Conservation (phyloP, 2,888 invertebrate species). For the Toxonevra muliebris region DNA sequence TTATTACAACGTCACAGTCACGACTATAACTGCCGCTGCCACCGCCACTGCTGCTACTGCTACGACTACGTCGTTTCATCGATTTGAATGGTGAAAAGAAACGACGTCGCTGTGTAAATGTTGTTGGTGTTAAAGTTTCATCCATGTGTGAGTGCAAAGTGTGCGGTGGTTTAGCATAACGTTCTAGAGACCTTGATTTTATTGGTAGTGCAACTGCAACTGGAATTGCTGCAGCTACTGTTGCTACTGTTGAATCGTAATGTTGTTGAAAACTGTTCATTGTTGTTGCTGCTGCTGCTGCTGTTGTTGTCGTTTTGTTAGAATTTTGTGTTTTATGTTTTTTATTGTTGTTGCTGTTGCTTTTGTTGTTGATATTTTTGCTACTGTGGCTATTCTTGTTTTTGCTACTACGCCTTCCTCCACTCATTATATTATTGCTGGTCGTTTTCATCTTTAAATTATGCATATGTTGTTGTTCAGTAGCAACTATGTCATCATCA, state of each 20-base stretch:
- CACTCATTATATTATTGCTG: not conserved
- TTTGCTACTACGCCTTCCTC: not conserved
- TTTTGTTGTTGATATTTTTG: constrained; percentile 35
- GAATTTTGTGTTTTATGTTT: constrained; percentile 19
- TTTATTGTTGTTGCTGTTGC: constrained; percentile 28
- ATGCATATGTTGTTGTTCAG: constrained; percentile 1
- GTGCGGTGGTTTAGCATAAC: constrained; percentile 55
- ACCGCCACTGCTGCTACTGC: constrained; percentile 57
- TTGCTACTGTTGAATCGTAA: constrained; percentile 10
- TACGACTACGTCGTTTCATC: constrained; percentile 58
- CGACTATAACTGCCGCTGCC: constrained; percentile 38
- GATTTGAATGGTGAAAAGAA: constrained; percentile 57
- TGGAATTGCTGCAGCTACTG: constrained; percentile 20
- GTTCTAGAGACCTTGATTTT: constrained; percentile 61
- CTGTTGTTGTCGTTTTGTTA: constrained; percentile 29
- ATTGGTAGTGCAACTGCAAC: constrained; percentile 23
- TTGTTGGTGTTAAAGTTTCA: constrained; percentile 19
- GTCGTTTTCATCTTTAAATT: not conserved
- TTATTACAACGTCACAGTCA: constrained; percentile 29
- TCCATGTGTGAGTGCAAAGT: constrained; percentile 30
- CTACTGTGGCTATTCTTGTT: constrained; percentile 14
- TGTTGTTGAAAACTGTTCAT: constrained; percentile 2
- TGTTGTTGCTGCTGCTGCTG: constrained; percentile 25
- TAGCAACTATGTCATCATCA: constrained; percentile 11
- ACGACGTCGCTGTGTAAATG: constrained; percentile 50